Conservation (phyloP, 2,888 invertebrate genomes). For the Cancer borealis region DNA sequence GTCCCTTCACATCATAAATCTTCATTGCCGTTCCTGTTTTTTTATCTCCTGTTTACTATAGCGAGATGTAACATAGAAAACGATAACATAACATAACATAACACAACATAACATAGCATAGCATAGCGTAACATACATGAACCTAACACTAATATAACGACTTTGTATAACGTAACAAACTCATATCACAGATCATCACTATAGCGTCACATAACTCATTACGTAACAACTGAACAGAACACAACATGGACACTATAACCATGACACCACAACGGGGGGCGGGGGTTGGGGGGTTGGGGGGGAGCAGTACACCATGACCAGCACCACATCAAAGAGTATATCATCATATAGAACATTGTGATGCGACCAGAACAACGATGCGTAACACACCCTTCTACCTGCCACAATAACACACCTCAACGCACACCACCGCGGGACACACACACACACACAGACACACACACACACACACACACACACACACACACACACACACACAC, state of each 20-base stretch:
- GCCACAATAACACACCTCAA: neutral
- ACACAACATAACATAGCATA: neutral
- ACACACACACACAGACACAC: neutral
- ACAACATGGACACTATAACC: too few species aligned
- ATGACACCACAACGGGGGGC: too few species aligned
- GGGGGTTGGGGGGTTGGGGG: too few species aligned
- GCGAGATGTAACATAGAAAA: neutral
- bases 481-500: neutral
- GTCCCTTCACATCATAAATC: neutral
- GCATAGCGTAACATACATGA: neutral
- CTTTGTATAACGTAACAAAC: neutral
- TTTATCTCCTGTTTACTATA: neutral
- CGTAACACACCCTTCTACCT: neutral
- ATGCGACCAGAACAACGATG: neutral
- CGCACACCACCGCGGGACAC: neutral
- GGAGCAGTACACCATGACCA: neutral
- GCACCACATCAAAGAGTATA: neutral
- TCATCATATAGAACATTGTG: neutral
- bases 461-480: neutral
- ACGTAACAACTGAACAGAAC: too few species aligned
- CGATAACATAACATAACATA: neutral
- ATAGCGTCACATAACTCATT: neutral
- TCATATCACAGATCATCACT: too few species aligned
- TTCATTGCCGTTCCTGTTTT: neutral
- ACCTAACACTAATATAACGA: neutral